Base-by-base conservation (phyloP, 2,888 invertebrate species). In the Dicycla oo region DNA sequence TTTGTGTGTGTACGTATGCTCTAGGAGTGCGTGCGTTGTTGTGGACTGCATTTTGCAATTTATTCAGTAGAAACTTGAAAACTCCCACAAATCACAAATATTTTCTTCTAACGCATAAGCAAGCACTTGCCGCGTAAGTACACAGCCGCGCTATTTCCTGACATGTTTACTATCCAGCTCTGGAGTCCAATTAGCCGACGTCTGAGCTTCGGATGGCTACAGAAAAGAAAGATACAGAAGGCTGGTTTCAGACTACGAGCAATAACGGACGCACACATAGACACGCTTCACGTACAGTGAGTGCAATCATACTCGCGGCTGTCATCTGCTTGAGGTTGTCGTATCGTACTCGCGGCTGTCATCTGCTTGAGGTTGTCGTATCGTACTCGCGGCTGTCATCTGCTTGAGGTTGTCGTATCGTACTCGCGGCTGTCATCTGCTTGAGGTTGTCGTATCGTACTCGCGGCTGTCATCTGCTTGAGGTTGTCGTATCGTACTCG, bases 161-260 rank as follows among this genome's bases (percentile, higher is more conserved):
- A n/a, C 7, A 38, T 49, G 38, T 68, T 49, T 68, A 40, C n/a
- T 18, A n/a, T n/a, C 18, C 49, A 40, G 68, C 67, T 49, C 68
- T 49, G 8, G 68, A 68, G 68, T 26, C 38, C 67, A 68, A 68
- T 68, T 68, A 68, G 26, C n/a, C 8, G 26, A 30, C 38, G 20
- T 63, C 40, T 13, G 15, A 8, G 49, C 18, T 49, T 26, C 18
- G n/a, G 8, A 38, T 13, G 11, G n/a, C 40, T n/a, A 38, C 15
- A 18, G 15, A 26, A 13, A n/a, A 40, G 18, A 26, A 8, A 49
- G 7, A 5, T n/a, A 30, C 67, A 68, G 68, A 49, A 40, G 26
- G 38, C 18, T 1, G 38, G 18, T 7, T 56, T 18, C 11, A 18
- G 4, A 54, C 11, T 7, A 34, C 1, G 34, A 38, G 23, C 23